Conservation (phyloP, 2,888 invertebrate genomes). For the Cynaeus angustus region DNA sequence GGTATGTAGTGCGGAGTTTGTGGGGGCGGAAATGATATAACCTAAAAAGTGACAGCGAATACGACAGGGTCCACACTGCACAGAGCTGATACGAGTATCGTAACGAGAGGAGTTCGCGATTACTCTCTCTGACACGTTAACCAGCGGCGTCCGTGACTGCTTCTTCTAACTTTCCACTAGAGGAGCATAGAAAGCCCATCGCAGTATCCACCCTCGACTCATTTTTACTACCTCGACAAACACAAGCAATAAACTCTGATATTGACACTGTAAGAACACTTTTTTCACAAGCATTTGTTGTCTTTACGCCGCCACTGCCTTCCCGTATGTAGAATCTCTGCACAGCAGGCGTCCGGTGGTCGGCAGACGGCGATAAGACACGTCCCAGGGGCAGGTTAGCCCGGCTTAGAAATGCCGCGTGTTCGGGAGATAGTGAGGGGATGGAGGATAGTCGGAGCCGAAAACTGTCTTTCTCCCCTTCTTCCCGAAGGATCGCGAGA, state of each 20-base stretch:
- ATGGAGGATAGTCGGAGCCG: constrained; percentile 16
- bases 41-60: constrained; percentile 51
- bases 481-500: constrained; percentile 23
- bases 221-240: too few species aligned
- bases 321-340: constrained; percentile 32
- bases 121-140: constrained; percentile 35
- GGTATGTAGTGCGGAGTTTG: constrained; percentile 33
- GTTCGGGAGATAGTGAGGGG: constrained; percentile 41
- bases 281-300: background rate
- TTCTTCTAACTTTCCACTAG: too few species aligned
- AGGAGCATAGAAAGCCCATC: too few species aligned
- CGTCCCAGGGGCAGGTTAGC: constrained; percentile 53
- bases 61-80: constrained; percentile 55
- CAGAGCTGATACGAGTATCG: constrained; percentile 52
- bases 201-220: too few species aligned
- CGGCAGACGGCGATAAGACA: constrained; percentile 54
- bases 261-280: background rate
- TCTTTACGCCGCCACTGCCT: constrained; percentile 22
- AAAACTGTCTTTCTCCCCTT: constrained; percentile 32
- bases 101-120: constrained; percentile 50
- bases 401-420: constrained; percentile 48
- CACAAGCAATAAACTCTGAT: too few species aligned
- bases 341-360: constrained; percentile 49
- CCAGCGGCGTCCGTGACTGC: constrained; percentile 26
- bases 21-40: constrained; percentile 45